phyloP scores from a whole-genome alignment of 2,888 invertebrate species.

The Dorcus hopei region DNA sequence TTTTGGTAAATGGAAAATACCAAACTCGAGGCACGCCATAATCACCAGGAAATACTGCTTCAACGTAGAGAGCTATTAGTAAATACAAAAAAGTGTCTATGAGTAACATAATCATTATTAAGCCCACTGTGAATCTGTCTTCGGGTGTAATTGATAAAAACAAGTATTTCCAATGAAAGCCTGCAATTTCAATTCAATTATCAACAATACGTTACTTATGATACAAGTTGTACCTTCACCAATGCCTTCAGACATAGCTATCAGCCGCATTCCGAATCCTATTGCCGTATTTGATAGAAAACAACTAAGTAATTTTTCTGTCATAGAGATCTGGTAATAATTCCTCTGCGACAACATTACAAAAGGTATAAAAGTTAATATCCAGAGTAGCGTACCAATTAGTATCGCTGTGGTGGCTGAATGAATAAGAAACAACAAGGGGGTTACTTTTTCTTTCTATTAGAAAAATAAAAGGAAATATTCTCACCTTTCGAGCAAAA shows the following conservation, averaged over 20 bases:
- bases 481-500: slow-evolving; percentile 81
- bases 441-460: too few species aligned
- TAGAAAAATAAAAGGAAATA: too few species aligned
- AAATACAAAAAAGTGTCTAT: slow-evolving; percentile 69
- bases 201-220: neutral
- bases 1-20: slow-evolving; percentile 69
- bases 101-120: slow-evolving; percentile 70
- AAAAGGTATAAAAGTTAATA: slow-evolving; percentile 73
- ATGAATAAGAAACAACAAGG: slow-evolving; percentile 27
- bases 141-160: slow-evolving; percentile 62
- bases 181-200: slow-evolving; percentile 38
- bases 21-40: slow-evolving; percentile 48
- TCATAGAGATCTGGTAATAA: slow-evolving; percentile 55
- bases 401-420: slow-evolving; percentile 76
- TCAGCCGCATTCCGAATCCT: slow-evolving; percentile 72
- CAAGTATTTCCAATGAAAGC: slow-evolving; percentile 64
- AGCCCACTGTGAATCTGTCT: slow-evolving; percentile 66
- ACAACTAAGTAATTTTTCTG: slow-evolving; percentile 62
- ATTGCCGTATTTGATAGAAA: slow-evolving; percentile 76
- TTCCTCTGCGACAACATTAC: too few species aligned
- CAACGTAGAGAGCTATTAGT: slow-evolving; percentile 77
- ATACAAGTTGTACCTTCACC: slow-evolving; percentile 54
- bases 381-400: slow-evolving; percentile 71
- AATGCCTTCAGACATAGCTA: too few species aligned
- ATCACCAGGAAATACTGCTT: slow-evolving; percentile 77